Base-by-base conservation (phyloP, 53 echinoderm and acorn worm species). In the Pentamera pediparva region DNA sequence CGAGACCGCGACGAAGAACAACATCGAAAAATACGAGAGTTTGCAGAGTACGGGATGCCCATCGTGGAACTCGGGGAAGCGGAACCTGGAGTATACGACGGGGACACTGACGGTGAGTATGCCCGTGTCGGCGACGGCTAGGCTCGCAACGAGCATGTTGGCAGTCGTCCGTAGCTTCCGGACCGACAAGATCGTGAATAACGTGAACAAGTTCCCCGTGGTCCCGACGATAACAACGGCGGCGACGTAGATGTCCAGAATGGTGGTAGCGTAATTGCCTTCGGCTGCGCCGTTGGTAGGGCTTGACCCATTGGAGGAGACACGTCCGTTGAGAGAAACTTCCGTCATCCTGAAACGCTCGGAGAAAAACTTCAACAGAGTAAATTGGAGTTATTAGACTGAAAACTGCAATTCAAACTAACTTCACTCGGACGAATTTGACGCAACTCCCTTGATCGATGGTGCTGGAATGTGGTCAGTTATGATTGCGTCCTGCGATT, bases 111-210 rank as follows among this genome's bases (percentile, higher is more conserved):
- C 37, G 5, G 18, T 32, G 19, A 54, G 33, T 5, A 25, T 53
- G 38, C 35, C 15, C 0, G 32, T 36, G 10, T 72, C 73, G 0
- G 36, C 32, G 2, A 72, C 2, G 1, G 73, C 52, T 28, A 72
- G 31, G 35, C 36, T 54, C 2, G 73, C 73, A 8, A 72, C 53
- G 20, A 72, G 20, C 9, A 54, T 37, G 37, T 72, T 72, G 32
- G 73, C 32, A 17, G 73, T n/a, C 4, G 28, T 72, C 0, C 33
- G 73, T 13, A 72, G 55, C 11, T 34, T 25, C 21, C 19, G 34
- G 33, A 72, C 55, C 9, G 52, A 54, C 25, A 72, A 1, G 19
- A 72, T 53, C n/a, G 53, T 38, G 24, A 32, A n/a, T 6, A 72
- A 19, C 0, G 52, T 72, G 12, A 72, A 13, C 18, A 37, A 19